These are phyloP conservation scores for Diogma glabrata DNA, from an alignment of 2,888 invertebrate genomes.

Conservation along the genomic window DNA sequence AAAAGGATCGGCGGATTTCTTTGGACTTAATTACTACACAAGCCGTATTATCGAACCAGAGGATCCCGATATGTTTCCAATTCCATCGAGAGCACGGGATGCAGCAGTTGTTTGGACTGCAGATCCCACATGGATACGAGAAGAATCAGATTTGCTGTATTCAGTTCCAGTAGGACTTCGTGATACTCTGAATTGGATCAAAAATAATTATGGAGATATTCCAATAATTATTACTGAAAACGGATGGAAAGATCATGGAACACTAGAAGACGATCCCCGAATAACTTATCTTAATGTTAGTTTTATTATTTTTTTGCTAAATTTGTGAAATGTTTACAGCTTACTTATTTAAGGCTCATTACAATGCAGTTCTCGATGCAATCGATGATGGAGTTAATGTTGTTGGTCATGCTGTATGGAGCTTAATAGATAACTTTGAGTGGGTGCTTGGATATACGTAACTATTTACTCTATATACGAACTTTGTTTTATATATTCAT, in stretches of 20 bases:
- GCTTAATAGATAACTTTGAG: conserved; percentile 5
- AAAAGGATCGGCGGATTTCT: conserved; percentile 25
- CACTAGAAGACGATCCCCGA: conserved; percentile 30
- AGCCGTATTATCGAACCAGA: conserved; percentile 19
- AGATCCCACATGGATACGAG: conserved; percentile 25
- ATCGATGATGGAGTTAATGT: background rate
- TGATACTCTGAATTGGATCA: conserved; percentile 17
- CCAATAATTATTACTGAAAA: conserved; percentile 43
- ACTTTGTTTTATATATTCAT: too few species aligned
- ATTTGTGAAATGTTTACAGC: too few species aligned
- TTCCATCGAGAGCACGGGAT: conserved; percentile 27
- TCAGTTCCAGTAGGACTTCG: conserved; percentile 27
- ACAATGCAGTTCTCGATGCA: background rate
- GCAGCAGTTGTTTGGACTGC: conserved; percentile 19
- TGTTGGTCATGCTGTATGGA: background rate
- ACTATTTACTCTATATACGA: too few species aligned
- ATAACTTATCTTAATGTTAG: conserved; percentile 13
- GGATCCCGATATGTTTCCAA: background rate
- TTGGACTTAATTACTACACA: conserved; percentile 28
- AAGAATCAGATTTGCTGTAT: conserved; percentile 26
- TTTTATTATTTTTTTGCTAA: too few species aligned
- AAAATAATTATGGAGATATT: background rate
- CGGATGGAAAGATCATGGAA: conserved; percentile 37
- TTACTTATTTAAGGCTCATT: too few species aligned
- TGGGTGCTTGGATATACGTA: background rate